A percentile compares a stretch with the other conserved stretches of the same genome.
Evolutionary conservation across 2,113 vertebrate species (phyloP).

Genomic region (Amphilophus citrinellus): DNA sequence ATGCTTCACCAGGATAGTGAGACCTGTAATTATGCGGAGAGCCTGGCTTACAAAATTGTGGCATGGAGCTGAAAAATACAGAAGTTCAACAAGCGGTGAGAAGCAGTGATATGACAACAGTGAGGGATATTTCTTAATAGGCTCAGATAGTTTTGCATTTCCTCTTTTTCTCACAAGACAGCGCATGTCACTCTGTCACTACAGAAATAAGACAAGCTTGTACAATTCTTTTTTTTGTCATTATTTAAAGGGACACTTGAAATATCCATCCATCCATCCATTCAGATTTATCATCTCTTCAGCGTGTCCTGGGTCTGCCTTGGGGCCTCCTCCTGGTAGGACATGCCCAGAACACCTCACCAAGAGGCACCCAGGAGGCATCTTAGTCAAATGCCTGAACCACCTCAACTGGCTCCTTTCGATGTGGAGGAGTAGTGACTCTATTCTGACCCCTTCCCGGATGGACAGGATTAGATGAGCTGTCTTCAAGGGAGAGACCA

Average conservation of each 20-base stretch:
- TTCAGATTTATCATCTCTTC: too few species aligned
- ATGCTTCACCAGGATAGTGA: background rate
- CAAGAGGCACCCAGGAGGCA: too few species aligned
- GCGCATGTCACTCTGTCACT: background rate
- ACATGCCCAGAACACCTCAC: too few species aligned
- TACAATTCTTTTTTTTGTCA: background rate
- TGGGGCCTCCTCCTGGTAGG: too few species aligned
- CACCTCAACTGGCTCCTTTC: too few species aligned
- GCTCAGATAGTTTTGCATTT: background rate
- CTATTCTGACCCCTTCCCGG: too few species aligned
- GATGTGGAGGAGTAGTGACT: too few species aligned
- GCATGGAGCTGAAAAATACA: background rate
- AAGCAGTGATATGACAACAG: background rate
- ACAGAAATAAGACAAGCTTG: background rate
- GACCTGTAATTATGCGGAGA: background rate
- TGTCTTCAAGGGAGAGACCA: too few species aligned
- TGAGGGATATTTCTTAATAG: background rate
- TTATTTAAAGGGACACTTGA: slow-evolving; percentile 18
- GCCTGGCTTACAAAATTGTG: background rate
- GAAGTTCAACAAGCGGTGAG: background rate
- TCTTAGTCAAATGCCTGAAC: too few species aligned
- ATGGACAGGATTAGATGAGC: too few species aligned
- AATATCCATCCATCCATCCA: background rate
- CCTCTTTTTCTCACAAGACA: too few species aligned
- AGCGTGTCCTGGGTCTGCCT: too few species aligned